These are phyloP conservation scores for Sarcophilus harrisii DNA, from an alignment of 2,797 vertebrate species.

Conservation along the genomic window DNA sequence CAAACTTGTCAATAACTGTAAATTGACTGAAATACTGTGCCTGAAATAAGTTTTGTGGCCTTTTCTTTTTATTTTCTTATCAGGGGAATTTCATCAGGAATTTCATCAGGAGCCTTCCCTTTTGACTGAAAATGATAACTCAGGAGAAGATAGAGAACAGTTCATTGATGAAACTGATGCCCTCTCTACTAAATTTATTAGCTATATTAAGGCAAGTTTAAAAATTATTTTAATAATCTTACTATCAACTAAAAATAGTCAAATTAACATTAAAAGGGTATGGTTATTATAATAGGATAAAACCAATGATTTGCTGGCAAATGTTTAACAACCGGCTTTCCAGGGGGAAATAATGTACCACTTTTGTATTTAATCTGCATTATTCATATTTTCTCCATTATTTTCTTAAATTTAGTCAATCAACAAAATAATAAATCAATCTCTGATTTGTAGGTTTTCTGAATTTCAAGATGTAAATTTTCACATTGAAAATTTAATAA, in stretches of 20 bases:
- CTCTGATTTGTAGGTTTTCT: not conserved
- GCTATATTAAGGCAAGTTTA: constrained; percentile 91
- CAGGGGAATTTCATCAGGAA: constrained; percentile 84
- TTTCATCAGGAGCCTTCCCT: constrained; percentile 68
- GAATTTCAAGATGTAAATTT: not conserved
- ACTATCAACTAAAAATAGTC: not conserved
- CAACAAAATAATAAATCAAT: not conserved
- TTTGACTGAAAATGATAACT: constrained; percentile 79
- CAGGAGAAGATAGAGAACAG: constrained; percentile 86
- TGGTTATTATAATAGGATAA: not conserved
- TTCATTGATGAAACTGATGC: constrained; percentile 84
- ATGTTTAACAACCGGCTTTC: not conserved
- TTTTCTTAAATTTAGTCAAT: not conserved
- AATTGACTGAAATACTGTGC: not conserved
- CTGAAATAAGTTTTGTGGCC: not conserved
- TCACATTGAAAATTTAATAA: not conserved
- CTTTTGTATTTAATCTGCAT: not conserved
- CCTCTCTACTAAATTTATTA: constrained; percentile 89
- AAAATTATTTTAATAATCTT: not conserved
- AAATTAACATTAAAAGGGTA: not conserved
- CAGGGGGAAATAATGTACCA: not conserved
- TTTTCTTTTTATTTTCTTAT: constrained; percentile 38
- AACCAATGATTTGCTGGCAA: not conserved
- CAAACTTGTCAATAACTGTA: not conserved
- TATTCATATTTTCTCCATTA: not conserved